Evolutionary conservation across 2,797 vertebrate genomes (phyloP).

Genomic region (Melanitta fusca): DNA sequence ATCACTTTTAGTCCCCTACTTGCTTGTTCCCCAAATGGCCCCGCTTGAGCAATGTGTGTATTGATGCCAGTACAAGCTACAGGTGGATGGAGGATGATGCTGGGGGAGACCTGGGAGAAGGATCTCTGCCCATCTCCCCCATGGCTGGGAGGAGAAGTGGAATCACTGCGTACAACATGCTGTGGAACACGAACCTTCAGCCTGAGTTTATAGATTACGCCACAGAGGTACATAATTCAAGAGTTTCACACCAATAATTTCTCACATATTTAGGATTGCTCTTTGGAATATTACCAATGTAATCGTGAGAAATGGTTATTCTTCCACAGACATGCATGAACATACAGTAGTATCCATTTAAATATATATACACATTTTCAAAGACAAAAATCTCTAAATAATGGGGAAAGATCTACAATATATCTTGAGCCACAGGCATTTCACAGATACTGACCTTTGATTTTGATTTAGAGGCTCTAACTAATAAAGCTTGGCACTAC

Average conservation of each 20-base stretch:
- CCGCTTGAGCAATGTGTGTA: fast-evolving
- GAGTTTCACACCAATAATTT: neutral
- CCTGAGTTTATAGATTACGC: fast-evolving
- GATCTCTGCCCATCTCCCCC: neutral
- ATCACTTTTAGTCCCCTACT: neutral
- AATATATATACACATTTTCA: neutral
- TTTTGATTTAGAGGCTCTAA: conserved; percentile 60
- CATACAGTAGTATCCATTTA: neutral
- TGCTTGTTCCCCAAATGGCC: neutral
- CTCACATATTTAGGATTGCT: neutral
- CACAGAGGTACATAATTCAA: neutral
- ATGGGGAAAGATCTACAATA: neutral
- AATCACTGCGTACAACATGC: neutral
- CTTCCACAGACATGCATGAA: neutral
- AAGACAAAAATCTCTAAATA: neutral
- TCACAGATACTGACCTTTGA: conserved; percentile 53
- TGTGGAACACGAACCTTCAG: neutral
- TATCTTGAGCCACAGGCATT: conserved; percentile 8
- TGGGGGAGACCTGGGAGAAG: neutral
- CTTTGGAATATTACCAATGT: neutral
- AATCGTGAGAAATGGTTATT: neutral
- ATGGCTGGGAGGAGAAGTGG: neutral
- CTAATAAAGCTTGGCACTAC: conserved; percentile 46
- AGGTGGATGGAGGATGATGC: neutral
- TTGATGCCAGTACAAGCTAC: neutral